These are phyloP conservation scores for Drosophila insularis DNA, from an alignment of 1,140 invertebrate genomes.

Conservation along the genomic window DNA sequence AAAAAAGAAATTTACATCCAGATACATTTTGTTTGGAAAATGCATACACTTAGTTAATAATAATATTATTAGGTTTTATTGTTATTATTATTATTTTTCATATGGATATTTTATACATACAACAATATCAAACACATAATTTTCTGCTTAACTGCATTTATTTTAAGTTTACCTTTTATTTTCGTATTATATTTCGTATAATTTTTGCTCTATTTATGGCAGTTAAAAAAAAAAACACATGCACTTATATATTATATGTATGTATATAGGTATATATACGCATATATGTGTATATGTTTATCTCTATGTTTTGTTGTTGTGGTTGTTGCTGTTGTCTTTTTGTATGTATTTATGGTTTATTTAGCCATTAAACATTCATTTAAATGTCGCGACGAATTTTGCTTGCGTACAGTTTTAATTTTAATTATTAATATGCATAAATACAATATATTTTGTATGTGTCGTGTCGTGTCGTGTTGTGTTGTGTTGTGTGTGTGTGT, in stretches of 20 bases:
- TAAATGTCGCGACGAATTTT: conserved; percentile 78
- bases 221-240: conserved; percentile 5
- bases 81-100: conserved; percentile 32
- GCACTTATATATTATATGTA: conserved; percentile 33
- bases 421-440: conserved; percentile 67
- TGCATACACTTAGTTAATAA: conserved; percentile 1
- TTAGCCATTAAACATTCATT: conserved; percentile 78
- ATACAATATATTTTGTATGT: conserved; percentile 17
- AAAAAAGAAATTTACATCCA: conserved; percentile 9
- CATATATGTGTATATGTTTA: background rate
- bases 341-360: conserved; percentile 43
- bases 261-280: background rate
- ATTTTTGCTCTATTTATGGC: conserved; percentile 1
- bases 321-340: conserved; percentile 11
- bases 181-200: conserved; percentile 7
- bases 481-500: conserved; percentile 13
- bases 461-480: conserved; percentile 6
- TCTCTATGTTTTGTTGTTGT: conserved; percentile 5
- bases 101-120: conserved; percentile 12
- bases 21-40: background rate
- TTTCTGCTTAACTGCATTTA: conserved; percentile 51
- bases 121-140: conserved; percentile 37
- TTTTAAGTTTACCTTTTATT: conserved; percentile 18
- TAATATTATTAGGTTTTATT: conserved; percentile 14
- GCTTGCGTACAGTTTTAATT: conserved; percentile 58